These are phyloP conservation scores for Brenthis hecate DNA, from an alignment of 2,888 invertebrate genomes.

Conservation along the genomic window DNA sequence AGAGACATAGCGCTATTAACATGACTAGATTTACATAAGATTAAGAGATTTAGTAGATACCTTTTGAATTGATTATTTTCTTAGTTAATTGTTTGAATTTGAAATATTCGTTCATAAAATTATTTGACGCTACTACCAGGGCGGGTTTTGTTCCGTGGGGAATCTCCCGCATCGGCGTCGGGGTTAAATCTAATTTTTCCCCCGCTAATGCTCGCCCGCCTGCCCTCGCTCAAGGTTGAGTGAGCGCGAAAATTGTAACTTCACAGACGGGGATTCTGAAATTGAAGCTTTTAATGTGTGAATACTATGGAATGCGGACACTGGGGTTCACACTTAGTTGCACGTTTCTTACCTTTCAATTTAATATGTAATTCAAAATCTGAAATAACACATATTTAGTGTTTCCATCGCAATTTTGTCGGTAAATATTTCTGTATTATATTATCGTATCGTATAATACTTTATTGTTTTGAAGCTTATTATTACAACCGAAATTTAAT, in stretches of 20 bases:
- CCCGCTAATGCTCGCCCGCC: slow-evolving; percentile 66
- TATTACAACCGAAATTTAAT: slow-evolving; percentile 17
- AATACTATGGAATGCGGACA: slow-evolving; percentile 27
- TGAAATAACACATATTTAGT: too few species aligned
- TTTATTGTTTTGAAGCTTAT: slow-evolving; percentile 17
- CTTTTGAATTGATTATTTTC: background rate
- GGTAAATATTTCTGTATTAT: background rate
- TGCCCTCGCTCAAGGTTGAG: slow-evolving; percentile 64
- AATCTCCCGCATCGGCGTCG: slow-evolving; percentile 57
- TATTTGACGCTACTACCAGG: slow-evolving; percentile 14
- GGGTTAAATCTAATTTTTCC: slow-evolving; percentile 78
- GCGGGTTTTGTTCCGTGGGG: slow-evolving; percentile 11
- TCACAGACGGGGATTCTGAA: slow-evolving; percentile 48
- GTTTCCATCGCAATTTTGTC: background rate
- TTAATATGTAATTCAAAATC: background rate
- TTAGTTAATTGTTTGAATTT: slow-evolving; percentile 3
- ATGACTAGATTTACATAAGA: background rate
- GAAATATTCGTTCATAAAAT: slow-evolving; percentile 10
- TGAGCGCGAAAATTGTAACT: slow-evolving; percentile 72
- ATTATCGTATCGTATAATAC: background rate
- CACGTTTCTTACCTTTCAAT: slow-evolving; percentile 2
- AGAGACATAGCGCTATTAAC: too few species aligned
- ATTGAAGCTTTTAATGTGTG: slow-evolving; percentile 35
- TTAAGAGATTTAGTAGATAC: background rate
- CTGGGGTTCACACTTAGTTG: slow-evolving; percentile 19